Conservation (phyloP, 2,797 vertebrate genomes). For the Pygocentrus nattereri region DNA sequence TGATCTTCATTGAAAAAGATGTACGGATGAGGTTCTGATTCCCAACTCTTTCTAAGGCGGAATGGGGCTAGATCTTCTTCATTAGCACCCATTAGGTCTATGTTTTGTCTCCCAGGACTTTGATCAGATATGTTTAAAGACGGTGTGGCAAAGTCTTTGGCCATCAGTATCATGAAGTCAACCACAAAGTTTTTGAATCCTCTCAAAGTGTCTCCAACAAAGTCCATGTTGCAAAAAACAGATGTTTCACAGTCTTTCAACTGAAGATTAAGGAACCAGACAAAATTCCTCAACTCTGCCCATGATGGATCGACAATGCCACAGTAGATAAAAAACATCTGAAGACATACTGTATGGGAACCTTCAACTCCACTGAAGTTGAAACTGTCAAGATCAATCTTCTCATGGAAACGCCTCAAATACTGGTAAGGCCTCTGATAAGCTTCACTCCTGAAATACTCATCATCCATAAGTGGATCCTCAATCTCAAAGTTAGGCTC, state of each 20-base stretch:
- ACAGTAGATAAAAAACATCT: constrained; percentile 88
- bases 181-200: constrained; percentile 96
- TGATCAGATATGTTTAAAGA: constrained; percentile 91
- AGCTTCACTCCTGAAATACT: constrained; percentile 83
- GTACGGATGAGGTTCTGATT: constrained; percentile 92
- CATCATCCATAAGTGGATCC: constrained; percentile 87
- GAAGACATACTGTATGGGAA: constrained; percentile 85
- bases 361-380: constrained; percentile 81
- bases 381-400: constrained; percentile 81
- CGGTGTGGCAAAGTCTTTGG: constrained; percentile 94
- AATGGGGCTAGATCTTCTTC: constrained; percentile 91
- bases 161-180: constrained; percentile 96
- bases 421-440: constrained; percentile 96
- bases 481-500: constrained; percentile 15
- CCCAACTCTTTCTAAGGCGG: constrained; percentile 90
- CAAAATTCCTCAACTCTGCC: constrained; percentile 91
- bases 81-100: constrained; percentile 65
- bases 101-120: constrained; percentile 79
- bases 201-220: constrained; percentile 81
- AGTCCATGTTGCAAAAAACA: constrained; percentile 82
- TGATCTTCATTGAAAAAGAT: constrained; percentile 94
- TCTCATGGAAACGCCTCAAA: constrained; percentile 81
- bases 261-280: constrained; percentile 91
- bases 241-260: constrained; percentile 90
- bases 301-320: constrained; percentile 90